These are phyloP conservation scores for Eristalinus aeneus DNA, from an alignment of 2,888 invertebrate genomes.

Conservation along the genomic window DNA sequence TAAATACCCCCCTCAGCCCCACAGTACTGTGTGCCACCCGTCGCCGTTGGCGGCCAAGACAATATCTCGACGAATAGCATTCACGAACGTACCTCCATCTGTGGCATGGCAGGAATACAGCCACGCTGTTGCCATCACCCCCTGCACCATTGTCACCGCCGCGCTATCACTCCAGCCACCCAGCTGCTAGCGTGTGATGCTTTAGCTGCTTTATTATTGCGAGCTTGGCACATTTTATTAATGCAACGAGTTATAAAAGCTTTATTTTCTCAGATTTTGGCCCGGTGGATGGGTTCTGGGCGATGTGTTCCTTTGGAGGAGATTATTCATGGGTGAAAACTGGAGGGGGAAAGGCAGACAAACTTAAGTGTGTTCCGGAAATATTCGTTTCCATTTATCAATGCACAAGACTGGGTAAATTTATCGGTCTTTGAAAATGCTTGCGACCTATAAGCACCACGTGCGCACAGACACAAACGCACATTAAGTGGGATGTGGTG, in stretches of 20 bases:
- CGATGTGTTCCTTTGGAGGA: neutral
- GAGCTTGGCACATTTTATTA: slow-evolving; percentile 33
- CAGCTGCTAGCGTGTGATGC: neutral
- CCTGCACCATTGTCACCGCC: too few relatives aligned
- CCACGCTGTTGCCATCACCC: neutral
- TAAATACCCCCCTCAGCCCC: neutral
- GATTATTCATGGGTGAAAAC: neutral
- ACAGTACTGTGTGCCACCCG: neutral
- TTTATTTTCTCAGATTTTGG: neutral
- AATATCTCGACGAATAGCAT: neutral
- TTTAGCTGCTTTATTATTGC: slow-evolving; percentile 34
- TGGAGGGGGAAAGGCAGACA: neutral
- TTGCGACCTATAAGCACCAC: neutral
- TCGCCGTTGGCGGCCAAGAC: neutral
- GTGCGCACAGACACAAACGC: neutral
- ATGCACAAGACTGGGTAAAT: neutral
- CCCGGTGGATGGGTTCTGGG: neutral
- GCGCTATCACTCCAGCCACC: neutral
- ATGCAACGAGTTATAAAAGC: slow-evolving; percentile 5
- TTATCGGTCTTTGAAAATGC: too few relatives aligned
- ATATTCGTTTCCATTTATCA: neutral
- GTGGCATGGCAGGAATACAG: neutral
- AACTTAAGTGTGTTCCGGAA: neutral
- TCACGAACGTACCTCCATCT: neutral
- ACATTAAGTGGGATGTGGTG: neutral